Evolutionary conservation across 2,113 vertebrate genomes (phyloP), one percentile per base, ranked within the genome.

Genomic region (Pipra filicauda): DNA sequence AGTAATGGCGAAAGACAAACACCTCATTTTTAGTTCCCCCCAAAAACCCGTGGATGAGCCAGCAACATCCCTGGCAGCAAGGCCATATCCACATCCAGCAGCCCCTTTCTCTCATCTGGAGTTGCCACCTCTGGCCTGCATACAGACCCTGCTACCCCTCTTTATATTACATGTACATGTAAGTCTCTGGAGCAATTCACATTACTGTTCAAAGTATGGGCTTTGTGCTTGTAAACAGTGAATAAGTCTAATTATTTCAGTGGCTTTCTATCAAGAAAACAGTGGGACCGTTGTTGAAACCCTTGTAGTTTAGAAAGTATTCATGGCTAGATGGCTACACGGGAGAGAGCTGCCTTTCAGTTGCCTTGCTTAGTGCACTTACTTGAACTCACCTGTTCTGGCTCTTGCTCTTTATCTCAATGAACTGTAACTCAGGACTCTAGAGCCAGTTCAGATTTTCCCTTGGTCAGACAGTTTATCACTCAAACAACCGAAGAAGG

Each of bases 241-340:
- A 92, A 5, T 28, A n/a, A 52, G 4, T 59, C 76, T 48, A 37
- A 84, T 81, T 52, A 85, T 87, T 87, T 57, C 77, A 46, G 49
- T 37, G 61, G 62, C 37, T 54, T 92, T 85, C 54, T 41, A 52
- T 66, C 62, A 76, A 59, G 77, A 44, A 82, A 91, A 89, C 74
- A 91, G 77, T 28, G 66, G 66, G 49, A 14, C 54, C 33, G 65
- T 78, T 96, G 84, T 94, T 95, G 66, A 82, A 79, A 89, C 46
- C 49, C 65, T 74, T 72, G 59, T 92, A 81, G 80, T 95, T 92
- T 75, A 85, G 86, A 51, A 92, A 85, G 41, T 21, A 43, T 92
- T 91, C 3, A 1, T 55, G 79, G 75, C 46, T 83, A 91, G 51
- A 44, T 51, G 21, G 65, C 33, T 57, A 12, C 78, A 39, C 65